These are phyloP conservation scores for Trichogramma dendrolimi DNA, from an alignment of 2,888 invertebrate species.

Conservation along the genomic window DNA sequence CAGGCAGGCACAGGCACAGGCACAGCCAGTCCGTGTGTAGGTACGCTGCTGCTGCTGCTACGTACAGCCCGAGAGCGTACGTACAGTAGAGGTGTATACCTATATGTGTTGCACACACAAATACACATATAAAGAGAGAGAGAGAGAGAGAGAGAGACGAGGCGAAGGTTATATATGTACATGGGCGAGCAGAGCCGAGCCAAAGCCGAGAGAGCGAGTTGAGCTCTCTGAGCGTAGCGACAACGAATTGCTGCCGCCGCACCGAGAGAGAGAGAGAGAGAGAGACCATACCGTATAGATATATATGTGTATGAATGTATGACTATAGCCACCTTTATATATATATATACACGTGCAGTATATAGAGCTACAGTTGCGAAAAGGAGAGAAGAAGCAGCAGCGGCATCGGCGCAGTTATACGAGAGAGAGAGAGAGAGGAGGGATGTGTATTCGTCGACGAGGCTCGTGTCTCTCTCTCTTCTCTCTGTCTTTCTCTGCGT, in stretches of 20 bases:
- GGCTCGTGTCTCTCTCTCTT: too few species aligned
- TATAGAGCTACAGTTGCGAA: neutral
- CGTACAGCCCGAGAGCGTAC: too few species aligned
- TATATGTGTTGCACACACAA: too few species aligned
- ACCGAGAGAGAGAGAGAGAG: slow-evolving; percentile 23
- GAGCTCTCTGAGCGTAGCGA: slow-evolving; percentile 12
- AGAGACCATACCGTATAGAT: slow-evolving; percentile 7
- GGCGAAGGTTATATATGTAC: slow-evolving; percentile 5
- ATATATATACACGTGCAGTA: too few species aligned
- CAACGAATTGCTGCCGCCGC: slow-evolving; percentile 2
- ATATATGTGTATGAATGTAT: too few species aligned
- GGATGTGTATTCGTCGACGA: slow-evolving; percentile 19
- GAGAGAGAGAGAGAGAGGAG: slow-evolving; percentile 9
- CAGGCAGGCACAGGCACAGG: slow-evolving; percentile 29
- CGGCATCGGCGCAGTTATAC: slow-evolving; percentile 12
- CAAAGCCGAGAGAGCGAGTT: slow-evolving; percentile 7
- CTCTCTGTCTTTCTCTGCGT: too few species aligned
- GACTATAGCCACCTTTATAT: too few species aligned
- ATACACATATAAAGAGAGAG: neutral
- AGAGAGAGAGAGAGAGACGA: slow-evolving; percentile 3
- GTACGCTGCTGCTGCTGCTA: neutral
- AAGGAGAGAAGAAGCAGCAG: slow-evolving; percentile 18
- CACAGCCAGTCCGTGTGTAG: slow-evolving; percentile 12
- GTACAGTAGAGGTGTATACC: too few species aligned
- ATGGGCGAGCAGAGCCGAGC: slow-evolving; percentile 3